These are phyloP conservation scores for Cryptotermes secundus DNA, from an alignment of 1,140 invertebrate genomes.

Conservation along the genomic window DNA sequence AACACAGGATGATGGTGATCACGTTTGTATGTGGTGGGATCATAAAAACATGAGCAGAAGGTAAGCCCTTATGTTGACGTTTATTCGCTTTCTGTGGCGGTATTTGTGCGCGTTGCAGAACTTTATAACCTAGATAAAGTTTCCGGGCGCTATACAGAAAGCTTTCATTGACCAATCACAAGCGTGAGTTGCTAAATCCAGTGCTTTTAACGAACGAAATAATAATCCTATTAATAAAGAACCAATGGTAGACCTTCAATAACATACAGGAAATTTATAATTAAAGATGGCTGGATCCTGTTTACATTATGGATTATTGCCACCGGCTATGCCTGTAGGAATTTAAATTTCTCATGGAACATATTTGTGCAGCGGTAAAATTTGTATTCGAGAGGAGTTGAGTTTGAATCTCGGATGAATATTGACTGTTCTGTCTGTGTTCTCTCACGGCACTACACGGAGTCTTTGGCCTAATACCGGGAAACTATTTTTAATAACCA, in stretches of 20 bases:
- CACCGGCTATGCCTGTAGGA: too few species aligned
- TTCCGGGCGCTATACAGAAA: neutral
- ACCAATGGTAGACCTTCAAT: slow-evolving; percentile 8
- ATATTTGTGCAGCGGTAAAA: too few species aligned
- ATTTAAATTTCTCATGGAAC: too few species aligned
- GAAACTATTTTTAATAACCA: too few species aligned
- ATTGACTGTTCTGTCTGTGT: too few species aligned
- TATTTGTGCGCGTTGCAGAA: neutral
- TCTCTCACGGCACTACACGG: too few species aligned
- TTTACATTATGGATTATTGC: too few species aligned
- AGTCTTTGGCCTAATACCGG: too few species aligned
- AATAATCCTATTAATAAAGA: slow-evolving; percentile 2
- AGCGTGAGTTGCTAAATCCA: neutral
- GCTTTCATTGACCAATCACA: neutral
- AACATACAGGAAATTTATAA: neutral
- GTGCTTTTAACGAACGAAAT: neutral
- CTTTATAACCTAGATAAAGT: neutral
- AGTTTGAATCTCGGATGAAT: too few species aligned
- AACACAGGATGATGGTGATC: neutral
- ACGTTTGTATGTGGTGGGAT: neutral
- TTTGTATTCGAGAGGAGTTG: too few species aligned
- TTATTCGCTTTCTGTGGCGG: neutral
- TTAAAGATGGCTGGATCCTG: neutral
- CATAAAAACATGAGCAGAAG: neutral
- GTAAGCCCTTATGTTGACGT: neutral